Percentiles rank a stretch among this genome's conserved stretches.
These are phyloP conservation scores for Mystacornis crossleyi DNA, from an alignment of 2,113 vertebrate species.

Conservation along the genomic window DNA sequence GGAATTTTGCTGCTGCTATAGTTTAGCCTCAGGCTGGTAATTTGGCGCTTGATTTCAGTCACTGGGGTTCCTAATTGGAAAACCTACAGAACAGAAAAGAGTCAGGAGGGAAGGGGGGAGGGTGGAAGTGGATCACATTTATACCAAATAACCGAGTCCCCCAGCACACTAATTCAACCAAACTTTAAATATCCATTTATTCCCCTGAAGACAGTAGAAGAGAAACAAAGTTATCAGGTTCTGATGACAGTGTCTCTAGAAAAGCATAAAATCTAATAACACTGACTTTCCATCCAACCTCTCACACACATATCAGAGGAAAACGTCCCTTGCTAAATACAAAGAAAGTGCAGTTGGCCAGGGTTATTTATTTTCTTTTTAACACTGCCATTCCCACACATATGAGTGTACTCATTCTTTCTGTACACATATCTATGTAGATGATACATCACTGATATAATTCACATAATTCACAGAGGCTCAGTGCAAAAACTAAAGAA, in stretches of 20 bases:
- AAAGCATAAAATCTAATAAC: conserved; percentile 44
- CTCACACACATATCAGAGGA: not conserved
- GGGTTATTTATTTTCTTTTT: conserved; percentile 25
- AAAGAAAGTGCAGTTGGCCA: not conserved
- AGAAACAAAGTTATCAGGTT: conserved; percentile 12
- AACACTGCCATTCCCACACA: not conserved
- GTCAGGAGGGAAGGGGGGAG: not conserved
- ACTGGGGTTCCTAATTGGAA: not conserved
- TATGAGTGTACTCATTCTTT: not conserved
- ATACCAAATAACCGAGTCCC: conserved; percentile 13
- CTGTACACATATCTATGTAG: not conserved
- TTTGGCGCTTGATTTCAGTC: not conserved
- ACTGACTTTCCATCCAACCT: not conserved
- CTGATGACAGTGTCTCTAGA: not conserved
- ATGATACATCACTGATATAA: not conserved
- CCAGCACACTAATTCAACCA: not conserved
- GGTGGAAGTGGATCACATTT: not conserved
- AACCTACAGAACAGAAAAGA: not conserved
- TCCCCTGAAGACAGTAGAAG: not conserved
- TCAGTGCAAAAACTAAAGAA: not conserved
- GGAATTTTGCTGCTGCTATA: conserved; percentile 36
- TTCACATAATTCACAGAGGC: not conserved
- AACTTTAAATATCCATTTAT: conserved; percentile 36
- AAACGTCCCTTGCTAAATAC: conserved; percentile 14
- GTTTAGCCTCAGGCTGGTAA: conserved; percentile 37